A percentile compares a stretch with the other conserved stretches of the same genome.
Conservation (phyloP, 1,140 invertebrate genomes). For the Dinoponera quadriceps region DNA sequence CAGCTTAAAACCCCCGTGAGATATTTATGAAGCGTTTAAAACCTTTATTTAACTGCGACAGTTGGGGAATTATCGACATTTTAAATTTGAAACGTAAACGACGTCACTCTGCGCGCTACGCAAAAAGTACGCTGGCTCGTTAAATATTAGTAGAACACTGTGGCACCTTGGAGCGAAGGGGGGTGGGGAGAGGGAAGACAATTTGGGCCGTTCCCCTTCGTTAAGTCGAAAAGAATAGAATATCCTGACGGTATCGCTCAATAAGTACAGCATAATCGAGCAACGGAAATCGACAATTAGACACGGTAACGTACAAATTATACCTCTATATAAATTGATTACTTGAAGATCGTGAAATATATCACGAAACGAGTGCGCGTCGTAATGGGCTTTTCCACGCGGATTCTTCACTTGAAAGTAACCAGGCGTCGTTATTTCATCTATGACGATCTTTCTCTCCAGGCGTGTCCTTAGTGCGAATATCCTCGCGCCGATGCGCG, state of each 20-base stretch:
- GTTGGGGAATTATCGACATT: constrained; percentile 46
- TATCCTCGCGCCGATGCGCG: background rate
- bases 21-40: constrained; percentile 32
- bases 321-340: too few species aligned
- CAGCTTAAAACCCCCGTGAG: constrained; percentile 5
- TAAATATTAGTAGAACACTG: constrained; percentile 68
- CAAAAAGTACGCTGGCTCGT: constrained; percentile 39
- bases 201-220: constrained; percentile 35
- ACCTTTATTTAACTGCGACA: constrained; percentile 25
- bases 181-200: background rate
- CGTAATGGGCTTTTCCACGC: too few species aligned
- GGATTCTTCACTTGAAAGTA: background rate
- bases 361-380: background rate
- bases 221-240: background rate
- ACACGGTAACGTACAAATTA: too few species aligned
- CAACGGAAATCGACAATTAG: too few species aligned
- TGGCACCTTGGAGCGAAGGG: background rate
- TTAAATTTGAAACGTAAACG: constrained; percentile 46
- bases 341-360: background rate
- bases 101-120: constrained; percentile 20
- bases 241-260: too few species aligned
- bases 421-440: background rate
- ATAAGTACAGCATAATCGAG: too few species aligned
- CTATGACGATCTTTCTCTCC: background rate
- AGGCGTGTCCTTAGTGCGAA: background rate